Conservation (phyloP, 1,140 invertebrate genomes). For the Zaprionus gabonicus region DNA sequence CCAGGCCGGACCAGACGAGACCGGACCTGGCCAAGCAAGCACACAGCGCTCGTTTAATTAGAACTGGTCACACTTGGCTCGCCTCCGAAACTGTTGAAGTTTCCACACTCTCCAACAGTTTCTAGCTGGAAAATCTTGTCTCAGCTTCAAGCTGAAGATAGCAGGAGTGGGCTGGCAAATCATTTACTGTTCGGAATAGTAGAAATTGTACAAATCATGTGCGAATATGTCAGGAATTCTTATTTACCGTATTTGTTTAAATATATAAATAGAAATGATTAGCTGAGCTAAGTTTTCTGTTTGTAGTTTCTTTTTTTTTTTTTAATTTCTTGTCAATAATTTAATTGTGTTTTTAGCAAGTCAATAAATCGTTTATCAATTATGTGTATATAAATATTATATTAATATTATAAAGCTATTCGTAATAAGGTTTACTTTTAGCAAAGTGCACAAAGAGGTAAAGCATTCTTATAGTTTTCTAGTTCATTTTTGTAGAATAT, state of each 20-base stretch:
- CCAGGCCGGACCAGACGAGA: not conserved
- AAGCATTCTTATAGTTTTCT: too few relatives aligned
- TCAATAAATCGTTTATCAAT: too few relatives aligned
- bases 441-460: too few relatives aligned
- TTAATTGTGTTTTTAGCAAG: not conserved
- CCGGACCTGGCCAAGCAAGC: not conserved
- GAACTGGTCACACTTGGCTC: slow-evolving; percentile 43
- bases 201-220: not conserved
- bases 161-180: not conserved
- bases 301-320: not conserved
- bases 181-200: not conserved
- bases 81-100: not conserved
- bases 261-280: not conserved
- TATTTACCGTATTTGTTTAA: not conserved
- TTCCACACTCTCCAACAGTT: not conserved
- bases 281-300: not conserved
- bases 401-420: too few relatives aligned
- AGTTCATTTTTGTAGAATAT: too few relatives aligned
- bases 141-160: not conserved
- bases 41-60: slow-evolving; percentile 45
- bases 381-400: too few relatives aligned
- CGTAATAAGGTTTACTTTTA: too few relatives aligned
- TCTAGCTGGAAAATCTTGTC: not conserved
- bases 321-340: not conserved
- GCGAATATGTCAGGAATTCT: not conserved